Evolutionary conservation across 2,113 vertebrate genomes (phyloP).

Genomic region (Fulica atra): DNA sequence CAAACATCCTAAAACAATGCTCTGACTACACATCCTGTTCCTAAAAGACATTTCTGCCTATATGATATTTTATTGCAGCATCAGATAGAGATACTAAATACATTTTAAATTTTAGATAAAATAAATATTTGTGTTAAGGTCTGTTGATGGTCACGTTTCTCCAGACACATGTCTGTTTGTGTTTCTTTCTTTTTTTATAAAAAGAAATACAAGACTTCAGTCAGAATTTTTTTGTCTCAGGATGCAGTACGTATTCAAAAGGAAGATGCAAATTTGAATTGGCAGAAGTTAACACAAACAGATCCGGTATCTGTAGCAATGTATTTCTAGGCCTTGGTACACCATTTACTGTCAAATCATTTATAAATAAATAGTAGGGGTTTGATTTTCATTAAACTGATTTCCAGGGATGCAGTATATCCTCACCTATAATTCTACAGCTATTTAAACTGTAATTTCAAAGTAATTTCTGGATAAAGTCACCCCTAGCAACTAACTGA

Average conservation of each 20-base stretch:
- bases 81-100: background rate
- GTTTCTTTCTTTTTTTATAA: background rate
- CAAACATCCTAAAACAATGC: background rate
- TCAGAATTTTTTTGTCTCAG: background rate
- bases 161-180: background rate
- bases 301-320: background rate
- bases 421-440: background rate
- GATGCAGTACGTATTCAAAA: background rate
- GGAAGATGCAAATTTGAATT: background rate
- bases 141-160: background rate
- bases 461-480: slow-evolving; percentile 24
- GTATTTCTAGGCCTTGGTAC: background rate
- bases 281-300: background rate
- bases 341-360: background rate
- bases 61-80: background rate
- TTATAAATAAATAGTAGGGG: background rate
- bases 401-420: background rate
- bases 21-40: background rate
- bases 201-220: background rate
- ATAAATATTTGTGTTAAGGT: background rate
- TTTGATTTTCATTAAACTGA: background rate
- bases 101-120: background rate
- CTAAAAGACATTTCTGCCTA: background rate
- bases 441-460: background rate
- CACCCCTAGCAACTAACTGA: background rate